phyloP scores from a whole-genome alignment of 2,797 vertebrate genomes.

The Halcyon smyrnensis region DNA sequence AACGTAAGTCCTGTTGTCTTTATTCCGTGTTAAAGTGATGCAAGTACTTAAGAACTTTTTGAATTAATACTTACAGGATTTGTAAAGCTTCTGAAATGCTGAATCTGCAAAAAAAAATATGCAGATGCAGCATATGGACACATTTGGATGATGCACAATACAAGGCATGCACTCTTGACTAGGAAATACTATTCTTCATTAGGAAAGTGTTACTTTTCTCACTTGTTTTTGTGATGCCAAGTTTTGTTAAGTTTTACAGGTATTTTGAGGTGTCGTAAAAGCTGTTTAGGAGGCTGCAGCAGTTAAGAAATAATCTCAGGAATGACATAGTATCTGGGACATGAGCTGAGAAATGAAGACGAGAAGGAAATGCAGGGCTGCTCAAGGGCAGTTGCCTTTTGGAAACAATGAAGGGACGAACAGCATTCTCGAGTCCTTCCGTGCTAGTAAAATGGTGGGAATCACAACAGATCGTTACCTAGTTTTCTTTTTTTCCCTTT shows the following conservation, averaged over 20 bases:
- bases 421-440: constrained; percentile 52
- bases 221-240: background rate
- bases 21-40: background rate
- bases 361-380: background rate
- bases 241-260: background rate
- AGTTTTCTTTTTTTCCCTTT: background rate
- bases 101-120: background rate
- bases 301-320: background rate
- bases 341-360: background rate
- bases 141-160: background rate
- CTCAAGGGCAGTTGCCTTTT: constrained; percentile 61
- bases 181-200: background rate
- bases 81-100: background rate
- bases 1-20: background rate
- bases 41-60: background rate
- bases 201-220: background rate
- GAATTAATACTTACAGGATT: background rate
- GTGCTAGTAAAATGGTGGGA: background rate
- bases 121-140: background rate
- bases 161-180: fast-evolving
- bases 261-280: background rate
- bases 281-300: background rate
- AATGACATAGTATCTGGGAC: background rate
- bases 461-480: constrained; percentile 65
- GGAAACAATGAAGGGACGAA: constrained; percentile 52